These are phyloP conservation scores for Patiria pectinifera DNA, from an alignment of 53 echinoderm and acorn worm genomes.

Conservation along the genomic window DNA sequence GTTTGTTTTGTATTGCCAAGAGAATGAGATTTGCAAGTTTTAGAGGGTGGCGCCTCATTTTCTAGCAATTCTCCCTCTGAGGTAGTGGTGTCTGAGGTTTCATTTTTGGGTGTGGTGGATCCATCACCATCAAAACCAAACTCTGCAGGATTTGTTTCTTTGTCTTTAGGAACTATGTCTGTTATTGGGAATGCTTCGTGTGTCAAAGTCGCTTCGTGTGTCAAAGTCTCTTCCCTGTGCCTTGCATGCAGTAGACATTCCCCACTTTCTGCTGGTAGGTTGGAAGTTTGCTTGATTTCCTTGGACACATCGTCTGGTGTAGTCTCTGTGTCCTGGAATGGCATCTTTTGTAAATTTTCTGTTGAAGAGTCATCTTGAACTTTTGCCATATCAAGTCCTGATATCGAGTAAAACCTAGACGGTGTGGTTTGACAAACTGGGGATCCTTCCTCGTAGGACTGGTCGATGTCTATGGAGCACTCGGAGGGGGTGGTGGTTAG, in stretches of 20 bases:
- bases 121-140: background rate
- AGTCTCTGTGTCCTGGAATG: background rate
- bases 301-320: background rate
- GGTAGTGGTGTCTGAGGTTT: constrained; percentile 29
- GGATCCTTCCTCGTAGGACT: constrained; percentile 26
- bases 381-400: constrained; percentile 7
- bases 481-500: constrained; percentile 45
- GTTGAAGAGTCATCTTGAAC: background rate
- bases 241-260: background rate
- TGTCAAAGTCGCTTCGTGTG: background rate
- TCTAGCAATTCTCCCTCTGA: constrained; percentile 2
- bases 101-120: constrained; percentile 8
- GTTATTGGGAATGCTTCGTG: background rate
- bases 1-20: background rate
- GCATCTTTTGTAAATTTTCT: background rate
- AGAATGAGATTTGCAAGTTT: background rate
- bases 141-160: background rate
- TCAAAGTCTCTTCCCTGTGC: too few relatives aligned
- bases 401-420: constrained; percentile 34
- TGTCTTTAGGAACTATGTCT: background rate
- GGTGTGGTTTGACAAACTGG: constrained; percentile 29
- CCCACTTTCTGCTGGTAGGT: background rate
- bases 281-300: background rate
- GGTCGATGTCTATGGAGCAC: constrained; percentile 51
- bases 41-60: background rate